These are phyloP conservation scores for Xestia c-nigrum DNA, from an alignment of 2,888 invertebrate genomes.

Conservation along the genomic window DNA sequence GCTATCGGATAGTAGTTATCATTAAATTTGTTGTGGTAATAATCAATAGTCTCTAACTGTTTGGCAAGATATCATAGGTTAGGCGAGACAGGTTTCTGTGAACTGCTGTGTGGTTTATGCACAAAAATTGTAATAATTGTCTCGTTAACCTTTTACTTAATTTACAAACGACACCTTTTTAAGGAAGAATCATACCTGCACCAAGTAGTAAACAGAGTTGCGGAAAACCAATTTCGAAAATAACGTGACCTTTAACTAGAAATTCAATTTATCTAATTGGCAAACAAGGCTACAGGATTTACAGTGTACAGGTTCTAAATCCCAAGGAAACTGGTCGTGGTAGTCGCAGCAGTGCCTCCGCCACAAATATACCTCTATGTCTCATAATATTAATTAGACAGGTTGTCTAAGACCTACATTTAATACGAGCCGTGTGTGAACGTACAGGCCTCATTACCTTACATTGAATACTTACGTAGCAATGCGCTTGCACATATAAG, in stretches of 20 bases:
- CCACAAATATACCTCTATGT: slow-evolving; percentile 46
- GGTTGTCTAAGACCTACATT: slow-evolving; percentile 60
- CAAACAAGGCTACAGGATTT: slow-evolving; percentile 47
- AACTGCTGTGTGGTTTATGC: slow-evolving; percentile 20
- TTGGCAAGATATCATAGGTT: slow-evolving; percentile 47
- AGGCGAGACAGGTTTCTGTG: slow-evolving; percentile 24
- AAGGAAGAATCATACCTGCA: neutral
- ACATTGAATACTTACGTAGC: slow-evolving; percentile 66
- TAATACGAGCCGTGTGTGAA: slow-evolving; percentile 61
- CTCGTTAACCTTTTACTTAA: neutral
- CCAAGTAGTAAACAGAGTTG: slow-evolving; percentile 1
- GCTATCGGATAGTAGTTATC: slow-evolving; percentile 52
- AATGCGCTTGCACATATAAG: slow-evolving; percentile 65
- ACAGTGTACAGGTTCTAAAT: slow-evolving; percentile 41
- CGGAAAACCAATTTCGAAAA: slow-evolving; percentile 10
- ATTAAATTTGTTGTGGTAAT: slow-evolving; percentile 55
- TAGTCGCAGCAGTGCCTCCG: slow-evolving; percentile 10
- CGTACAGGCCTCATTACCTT: slow-evolving; percentile 66
- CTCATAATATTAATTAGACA: slow-evolving; percentile 66
- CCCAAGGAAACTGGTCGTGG: slow-evolving; percentile 46
- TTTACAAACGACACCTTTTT: neutral
- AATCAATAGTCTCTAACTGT: slow-evolving; percentile 44
- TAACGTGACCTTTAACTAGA: slow-evolving; percentile 31
- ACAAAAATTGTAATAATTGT: slow-evolving; percentile 13
- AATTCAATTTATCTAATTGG: slow-evolving; percentile 43